These are phyloP conservation scores for Agrochola circellaris DNA, from an alignment of 2,888 invertebrate species.

Conservation along the genomic window DNA sequence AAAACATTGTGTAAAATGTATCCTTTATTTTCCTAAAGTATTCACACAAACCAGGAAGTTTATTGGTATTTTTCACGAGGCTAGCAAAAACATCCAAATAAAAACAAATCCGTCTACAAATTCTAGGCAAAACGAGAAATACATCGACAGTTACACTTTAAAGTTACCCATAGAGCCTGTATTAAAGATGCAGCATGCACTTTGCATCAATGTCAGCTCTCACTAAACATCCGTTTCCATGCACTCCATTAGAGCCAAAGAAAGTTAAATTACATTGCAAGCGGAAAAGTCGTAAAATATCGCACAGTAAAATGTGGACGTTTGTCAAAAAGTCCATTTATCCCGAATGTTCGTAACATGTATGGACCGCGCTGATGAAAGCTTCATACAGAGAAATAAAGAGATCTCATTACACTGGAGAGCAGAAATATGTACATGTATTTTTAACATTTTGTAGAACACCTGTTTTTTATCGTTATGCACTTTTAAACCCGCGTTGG, in stretches of 20 bases:
- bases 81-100: not conserved
- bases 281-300: constrained; percentile 33
- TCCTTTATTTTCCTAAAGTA: not conserved
- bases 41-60: not conserved
- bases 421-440: constrained; percentile 36
- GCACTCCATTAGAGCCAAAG: constrained; percentile 53
- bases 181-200: constrained; percentile 46
- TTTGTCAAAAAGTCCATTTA: constrained; percentile 58
- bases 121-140: not conserved
- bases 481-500: not conserved
- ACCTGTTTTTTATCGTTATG: constrained; percentile 1
- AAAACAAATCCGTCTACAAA: not conserved
- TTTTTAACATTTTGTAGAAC: not conserved
- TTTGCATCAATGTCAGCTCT: constrained; percentile 30
- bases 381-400: constrained; percentile 51
- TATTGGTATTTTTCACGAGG: not conserved
- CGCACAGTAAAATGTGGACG: constrained; percentile 37
- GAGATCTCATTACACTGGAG: constrained; percentile 60
- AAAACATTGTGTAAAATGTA: not conserved
- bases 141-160: not conserved
- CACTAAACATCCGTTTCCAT: constrained; percentile 36
- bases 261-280: constrained; percentile 54
- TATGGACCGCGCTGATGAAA: constrained; percentile 56
- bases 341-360: constrained; percentile 52
- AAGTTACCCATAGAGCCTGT: not conserved